Percentiles rank a stretch among this genome's conserved stretches.
Evolutionary conservation across 30 jellyfish, hydroid and myxozoan genomes (phyloP).

Genomic region (Aurelia sp.): DNA sequence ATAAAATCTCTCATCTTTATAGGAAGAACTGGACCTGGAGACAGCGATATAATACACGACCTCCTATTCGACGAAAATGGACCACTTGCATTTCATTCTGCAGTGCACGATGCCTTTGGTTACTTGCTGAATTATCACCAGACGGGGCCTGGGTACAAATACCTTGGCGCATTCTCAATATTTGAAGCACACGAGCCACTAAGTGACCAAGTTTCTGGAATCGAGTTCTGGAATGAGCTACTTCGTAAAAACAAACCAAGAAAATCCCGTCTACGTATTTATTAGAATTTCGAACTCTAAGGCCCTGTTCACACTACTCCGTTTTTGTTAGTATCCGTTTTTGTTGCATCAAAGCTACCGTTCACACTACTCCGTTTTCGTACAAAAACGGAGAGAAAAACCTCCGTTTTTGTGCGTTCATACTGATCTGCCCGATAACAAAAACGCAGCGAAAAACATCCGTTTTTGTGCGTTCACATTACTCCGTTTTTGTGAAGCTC

Average conservation of each 20-base stretch:
- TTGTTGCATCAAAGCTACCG: too few species aligned
- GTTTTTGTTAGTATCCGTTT: too few species aligned
- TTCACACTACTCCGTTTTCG: too few species aligned
- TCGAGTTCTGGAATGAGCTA: constrained; percentile 68
- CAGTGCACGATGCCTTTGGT: constrained; percentile 86
- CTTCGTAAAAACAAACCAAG: constrained; percentile 12
- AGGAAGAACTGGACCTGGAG: constrained; percentile 94
- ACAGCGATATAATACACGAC: constrained; percentile 61
- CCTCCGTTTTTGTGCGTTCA: too few species aligned
- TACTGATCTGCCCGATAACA: too few species aligned
- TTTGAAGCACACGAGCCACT: constrained; percentile 49
- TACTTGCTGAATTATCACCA: constrained; percentile 64
- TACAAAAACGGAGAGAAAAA: too few species aligned
- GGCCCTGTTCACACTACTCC: too few species aligned
- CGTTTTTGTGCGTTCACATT: too few species aligned
- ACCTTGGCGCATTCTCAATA: constrained; percentile 69
- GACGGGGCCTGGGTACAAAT: constrained; percentile 83
- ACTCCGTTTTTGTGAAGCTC: too few species aligned
- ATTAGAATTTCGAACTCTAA: not conserved
- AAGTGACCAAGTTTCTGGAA: constrained; percentile 73
- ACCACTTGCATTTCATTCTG: constrained; percentile 82
- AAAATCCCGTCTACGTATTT: not conserved
- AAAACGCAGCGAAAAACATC: too few species aligned
- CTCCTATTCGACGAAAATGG: constrained; percentile 72
- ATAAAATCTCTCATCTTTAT: not conserved